A percentile compares a stretch with the other conserved stretches of the same genome.
Evolutionary conservation across 2,113 vertebrate species (phyloP).

Genomic region (Dipodomys ordii): DNA sequence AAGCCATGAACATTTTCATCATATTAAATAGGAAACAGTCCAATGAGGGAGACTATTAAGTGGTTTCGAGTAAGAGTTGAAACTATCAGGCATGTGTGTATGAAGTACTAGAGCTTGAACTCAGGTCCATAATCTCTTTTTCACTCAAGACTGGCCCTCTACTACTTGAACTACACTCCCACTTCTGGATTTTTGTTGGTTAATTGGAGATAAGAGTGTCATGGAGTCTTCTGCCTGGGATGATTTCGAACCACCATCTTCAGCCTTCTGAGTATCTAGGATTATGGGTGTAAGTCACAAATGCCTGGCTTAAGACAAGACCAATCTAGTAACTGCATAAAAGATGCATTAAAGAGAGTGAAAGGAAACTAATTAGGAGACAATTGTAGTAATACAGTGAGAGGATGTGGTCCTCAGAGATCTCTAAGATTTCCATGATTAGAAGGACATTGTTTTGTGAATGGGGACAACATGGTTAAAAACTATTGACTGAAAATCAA

Average conservation of each 20-base stretch:
- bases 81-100: neutral
- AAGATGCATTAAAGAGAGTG: neutral
- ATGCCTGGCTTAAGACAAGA: neutral
- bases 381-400: neutral
- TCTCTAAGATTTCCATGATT: neutral
- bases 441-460: constrained; percentile 27
- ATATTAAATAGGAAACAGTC: neutral
- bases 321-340: neutral
- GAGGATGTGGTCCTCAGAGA: neutral
- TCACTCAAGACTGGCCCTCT: too few species aligned
- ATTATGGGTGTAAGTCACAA: too few species aligned
- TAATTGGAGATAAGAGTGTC: too few species aligned
- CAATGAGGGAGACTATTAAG: neutral
- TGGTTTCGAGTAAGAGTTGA: neutral
- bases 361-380: constrained; percentile 17
- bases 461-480: neutral
- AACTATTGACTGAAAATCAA: constrained; percentile 46
- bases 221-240: too few species aligned
- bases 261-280: too few species aligned
- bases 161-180: too few species aligned
- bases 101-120: too few species aligned
- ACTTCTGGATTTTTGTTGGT: too few species aligned
- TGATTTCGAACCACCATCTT: too few species aligned
- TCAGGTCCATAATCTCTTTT: too few species aligned
- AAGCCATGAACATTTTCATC: neutral